Evolutionary conservation across 1,140 invertebrate genomes (phyloP).

Genomic region (Octopus sinensis): DNA sequence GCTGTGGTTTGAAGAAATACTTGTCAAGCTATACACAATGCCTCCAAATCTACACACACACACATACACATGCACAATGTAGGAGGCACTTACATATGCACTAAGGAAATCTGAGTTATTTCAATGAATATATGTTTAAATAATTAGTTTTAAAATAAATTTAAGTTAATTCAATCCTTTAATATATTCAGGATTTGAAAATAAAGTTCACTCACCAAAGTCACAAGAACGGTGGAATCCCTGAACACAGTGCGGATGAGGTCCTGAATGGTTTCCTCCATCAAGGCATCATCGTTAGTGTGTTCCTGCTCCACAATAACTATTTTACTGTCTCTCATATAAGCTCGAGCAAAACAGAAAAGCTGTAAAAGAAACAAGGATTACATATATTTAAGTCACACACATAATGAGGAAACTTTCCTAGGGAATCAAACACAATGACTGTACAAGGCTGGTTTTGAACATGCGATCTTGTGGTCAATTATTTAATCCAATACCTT

Average conservation of each 20-base stretch:
- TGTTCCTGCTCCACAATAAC: conserved; percentile 70
- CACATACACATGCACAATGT: no score
- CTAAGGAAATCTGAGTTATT: no score
- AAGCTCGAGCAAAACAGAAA: conserved; percentile 62
- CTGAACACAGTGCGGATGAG: conserved; percentile 55
- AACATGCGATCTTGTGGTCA: background rate
- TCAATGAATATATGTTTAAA: no score
- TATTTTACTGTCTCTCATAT: conserved; percentile 67
- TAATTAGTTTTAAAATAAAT: no score
- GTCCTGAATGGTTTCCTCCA: conserved; percentile 58
- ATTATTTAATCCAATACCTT: background rate
- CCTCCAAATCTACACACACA: no score
- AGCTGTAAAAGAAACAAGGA: conserved; percentile 51
- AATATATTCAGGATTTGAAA: no score
- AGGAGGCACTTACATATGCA: no score
- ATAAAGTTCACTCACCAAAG: conserved; percentile 50
- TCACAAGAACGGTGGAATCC: conserved; percentile 58
- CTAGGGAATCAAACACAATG: background rate
- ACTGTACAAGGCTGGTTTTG: background rate
- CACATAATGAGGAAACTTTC: background rate
- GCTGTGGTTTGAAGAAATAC: no score
- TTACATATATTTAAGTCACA: background rate
- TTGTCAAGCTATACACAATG: no score
- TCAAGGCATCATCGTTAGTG: conserved; percentile 57
- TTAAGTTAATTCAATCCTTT: no score